A percentile compares a stretch with the other conserved stretches of the same genome.
Conservation (phyloP, 64 coral and sea anemone species). For the Porites lutea region DNA sequence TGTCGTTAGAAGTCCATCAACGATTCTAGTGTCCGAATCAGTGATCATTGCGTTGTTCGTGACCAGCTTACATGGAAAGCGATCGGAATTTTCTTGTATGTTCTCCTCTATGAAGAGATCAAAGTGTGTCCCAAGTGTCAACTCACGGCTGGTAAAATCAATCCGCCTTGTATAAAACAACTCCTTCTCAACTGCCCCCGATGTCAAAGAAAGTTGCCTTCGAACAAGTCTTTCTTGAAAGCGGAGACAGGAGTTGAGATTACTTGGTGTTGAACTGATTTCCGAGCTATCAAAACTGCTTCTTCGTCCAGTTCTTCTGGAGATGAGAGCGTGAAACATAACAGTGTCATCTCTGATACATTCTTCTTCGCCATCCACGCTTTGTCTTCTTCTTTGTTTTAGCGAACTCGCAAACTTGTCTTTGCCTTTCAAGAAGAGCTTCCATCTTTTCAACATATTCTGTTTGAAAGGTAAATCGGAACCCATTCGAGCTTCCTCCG, state of each 20-base stretch:
- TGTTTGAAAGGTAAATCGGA: not conserved
- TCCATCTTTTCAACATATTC: not conserved
- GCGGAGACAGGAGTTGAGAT: not conserved
- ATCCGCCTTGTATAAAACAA: not conserved
- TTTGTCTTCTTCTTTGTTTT: not conserved
- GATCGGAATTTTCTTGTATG: not conserved
- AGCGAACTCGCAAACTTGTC: not conserved
- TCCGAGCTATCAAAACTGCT: not conserved
- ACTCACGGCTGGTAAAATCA: not conserved
- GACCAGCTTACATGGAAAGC: not conserved
- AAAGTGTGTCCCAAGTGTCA: not conserved
- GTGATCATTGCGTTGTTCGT: not conserved
- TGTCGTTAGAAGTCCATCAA: constrained; percentile 28
- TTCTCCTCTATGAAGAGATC: not conserved
- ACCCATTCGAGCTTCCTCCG: not conserved
- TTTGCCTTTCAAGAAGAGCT: not conserved
- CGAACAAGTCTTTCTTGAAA: constrained; percentile 3
- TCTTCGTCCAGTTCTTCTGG: not conserved
- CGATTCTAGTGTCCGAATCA: not conserved
- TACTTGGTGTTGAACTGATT: not conserved
- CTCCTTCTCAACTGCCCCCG: not conserved
- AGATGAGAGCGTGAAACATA: not conserved
- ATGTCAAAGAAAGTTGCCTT: not conserved
- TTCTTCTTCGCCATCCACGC: not conserved
- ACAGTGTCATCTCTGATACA: not conserved